Evolutionary conservation across 2,113 vertebrate species (phyloP).

Genomic region (Burhinus oedicnemus): DNA sequence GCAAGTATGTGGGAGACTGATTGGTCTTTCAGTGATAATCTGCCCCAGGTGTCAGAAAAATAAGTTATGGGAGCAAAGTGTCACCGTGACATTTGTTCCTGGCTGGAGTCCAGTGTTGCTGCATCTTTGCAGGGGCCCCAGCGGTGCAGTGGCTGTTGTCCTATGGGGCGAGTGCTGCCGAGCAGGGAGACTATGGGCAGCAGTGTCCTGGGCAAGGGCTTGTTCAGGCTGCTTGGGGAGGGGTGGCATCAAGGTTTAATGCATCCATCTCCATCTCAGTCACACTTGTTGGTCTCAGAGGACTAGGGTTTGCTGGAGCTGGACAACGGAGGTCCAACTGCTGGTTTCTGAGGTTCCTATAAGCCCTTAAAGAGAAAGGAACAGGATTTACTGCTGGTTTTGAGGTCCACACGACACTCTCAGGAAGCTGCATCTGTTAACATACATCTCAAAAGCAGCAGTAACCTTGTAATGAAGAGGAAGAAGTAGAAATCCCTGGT

Average conservation of each 20-base stretch:
- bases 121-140: fast-evolving
- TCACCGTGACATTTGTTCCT: background rate
- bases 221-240: background rate
- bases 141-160: fast-evolving
- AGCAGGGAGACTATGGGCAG: background rate
- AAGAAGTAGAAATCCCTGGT: background rate
- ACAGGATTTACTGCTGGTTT: background rate
- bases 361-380: background rate
- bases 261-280: background rate
- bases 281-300: background rate
- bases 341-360: background rate
- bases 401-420: background rate
- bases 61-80: background rate
- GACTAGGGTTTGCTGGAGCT: background rate
- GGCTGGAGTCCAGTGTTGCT: background rate
- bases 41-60: background rate
- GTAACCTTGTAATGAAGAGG: background rate
- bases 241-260: background rate
- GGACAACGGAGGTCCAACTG: background rate
- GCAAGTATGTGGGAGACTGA: background rate
- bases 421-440: background rate
- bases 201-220: background rate
- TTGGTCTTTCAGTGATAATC: background rate
- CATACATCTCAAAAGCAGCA: background rate
- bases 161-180: background rate